Conservation (phyloP, 1,140 invertebrate species). For the Atta colombica region DNA sequence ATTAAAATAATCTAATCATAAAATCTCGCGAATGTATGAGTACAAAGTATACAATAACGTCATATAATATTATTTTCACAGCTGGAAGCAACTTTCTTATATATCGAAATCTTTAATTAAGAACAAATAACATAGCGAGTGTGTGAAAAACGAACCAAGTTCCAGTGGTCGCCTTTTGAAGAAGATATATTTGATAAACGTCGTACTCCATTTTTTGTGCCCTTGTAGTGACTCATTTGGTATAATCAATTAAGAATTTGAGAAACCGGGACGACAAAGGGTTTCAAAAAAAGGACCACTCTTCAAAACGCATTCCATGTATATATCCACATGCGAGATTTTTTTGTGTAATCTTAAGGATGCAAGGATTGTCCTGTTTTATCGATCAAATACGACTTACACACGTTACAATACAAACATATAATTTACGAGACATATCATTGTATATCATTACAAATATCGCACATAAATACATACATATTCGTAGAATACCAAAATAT, state of each 20-base stretch:
- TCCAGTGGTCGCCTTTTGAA: slow-evolving; percentile 61
- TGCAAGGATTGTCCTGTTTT: too few species aligned
- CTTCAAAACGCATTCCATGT: slow-evolving; percentile 21
- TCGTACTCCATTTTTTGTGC: slow-evolving; percentile 65
- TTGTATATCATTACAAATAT: too few species aligned
- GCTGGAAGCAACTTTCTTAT: slow-evolving; percentile 32
- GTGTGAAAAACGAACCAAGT: slow-evolving; percentile 59
- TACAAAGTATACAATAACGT: neutral
- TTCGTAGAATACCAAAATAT: too few species aligned
- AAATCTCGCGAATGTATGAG: slow-evolving; percentile 1
- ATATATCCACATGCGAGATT: neutral
- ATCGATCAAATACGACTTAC: too few species aligned
- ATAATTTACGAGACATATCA: too few species aligned
- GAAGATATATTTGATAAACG: slow-evolving; percentile 73
- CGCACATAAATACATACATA: too few species aligned
- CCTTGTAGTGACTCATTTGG: slow-evolving; percentile 64
- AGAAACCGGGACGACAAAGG: slow-evolving; percentile 66
- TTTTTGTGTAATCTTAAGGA: neutral
- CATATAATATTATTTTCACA: neutral
- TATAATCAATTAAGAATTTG: slow-evolving; percentile 62
- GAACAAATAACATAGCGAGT: slow-evolving; percentile 31
- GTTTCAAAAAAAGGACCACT: slow-evolving; percentile 41
- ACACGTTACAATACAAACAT: too few species aligned
- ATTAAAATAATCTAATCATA: slow-evolving; percentile 17
- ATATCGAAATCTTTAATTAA: slow-evolving; percentile 20